Evolutionary conservation across 2,888 invertebrate species (phyloP).

Genomic region (Taphrorychus bicolor): DNA sequence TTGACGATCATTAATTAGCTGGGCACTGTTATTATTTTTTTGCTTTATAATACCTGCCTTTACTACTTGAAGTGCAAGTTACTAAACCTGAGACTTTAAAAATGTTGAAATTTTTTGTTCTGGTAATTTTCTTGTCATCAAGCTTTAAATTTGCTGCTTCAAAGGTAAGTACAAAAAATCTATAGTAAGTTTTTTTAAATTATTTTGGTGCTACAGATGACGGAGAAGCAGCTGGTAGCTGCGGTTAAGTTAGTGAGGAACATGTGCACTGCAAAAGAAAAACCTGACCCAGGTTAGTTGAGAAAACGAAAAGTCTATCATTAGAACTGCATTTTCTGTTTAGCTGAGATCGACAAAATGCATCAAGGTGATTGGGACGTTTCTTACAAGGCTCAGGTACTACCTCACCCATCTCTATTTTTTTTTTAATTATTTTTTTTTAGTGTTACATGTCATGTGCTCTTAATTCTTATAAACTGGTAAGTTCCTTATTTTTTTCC

Average conservation of each 20-base stretch:
- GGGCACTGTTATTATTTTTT: too few relatives aligned
- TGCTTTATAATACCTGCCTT: too few relatives aligned
- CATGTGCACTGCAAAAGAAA: constrained; percentile 69
- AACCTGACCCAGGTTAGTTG: constrained; percentile 64
- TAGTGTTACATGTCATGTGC: constrained; percentile 65
- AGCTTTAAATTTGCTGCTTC: too few relatives aligned
- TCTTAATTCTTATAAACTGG: constrained; percentile 63
- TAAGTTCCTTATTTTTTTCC: constrained; percentile 46
- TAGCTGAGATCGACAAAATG: constrained; percentile 53
- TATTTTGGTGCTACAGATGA: constrained; percentile 45
- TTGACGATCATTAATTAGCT: too few relatives aligned
- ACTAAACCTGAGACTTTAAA: too few relatives aligned
- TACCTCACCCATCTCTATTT: neutral
- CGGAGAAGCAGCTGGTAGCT: constrained; percentile 67
- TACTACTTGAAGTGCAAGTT: too few relatives aligned
- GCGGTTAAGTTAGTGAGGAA: constrained; percentile 70
- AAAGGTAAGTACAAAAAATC: too few relatives aligned
- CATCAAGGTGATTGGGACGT: constrained; percentile 51
- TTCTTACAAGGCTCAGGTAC: constrained; percentile 47
- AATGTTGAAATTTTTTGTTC: too few relatives aligned
- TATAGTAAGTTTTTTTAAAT: constrained; percentile 8
- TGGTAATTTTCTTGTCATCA: too few relatives aligned
- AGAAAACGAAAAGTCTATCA: neutral
- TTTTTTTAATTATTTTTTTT: constrained; percentile 30
- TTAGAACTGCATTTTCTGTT: too few relatives aligned